Evolutionary conservation across 1,140 invertebrate species (phyloP).

Genomic region (Ceratina australensis): DNA sequence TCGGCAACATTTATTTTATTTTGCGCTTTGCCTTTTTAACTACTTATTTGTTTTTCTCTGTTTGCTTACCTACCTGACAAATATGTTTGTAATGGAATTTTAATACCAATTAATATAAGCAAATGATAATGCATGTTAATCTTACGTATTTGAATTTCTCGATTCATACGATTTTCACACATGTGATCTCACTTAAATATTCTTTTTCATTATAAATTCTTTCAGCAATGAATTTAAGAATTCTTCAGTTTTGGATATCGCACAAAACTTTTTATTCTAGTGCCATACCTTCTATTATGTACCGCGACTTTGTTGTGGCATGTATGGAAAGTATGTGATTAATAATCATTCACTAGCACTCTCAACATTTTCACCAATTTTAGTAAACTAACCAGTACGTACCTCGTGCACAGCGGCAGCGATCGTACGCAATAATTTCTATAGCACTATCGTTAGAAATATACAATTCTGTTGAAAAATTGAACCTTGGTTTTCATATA

Average conservation of each 20-base stretch:
- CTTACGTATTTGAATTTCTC: not conserved
- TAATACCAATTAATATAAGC: too few relatives aligned
- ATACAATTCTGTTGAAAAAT: not conserved
- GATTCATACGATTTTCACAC: not conserved
- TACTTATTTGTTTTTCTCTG: too few relatives aligned
- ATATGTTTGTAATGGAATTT: too few relatives aligned
- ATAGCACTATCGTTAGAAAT: not conserved
- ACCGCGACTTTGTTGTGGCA: not conserved
- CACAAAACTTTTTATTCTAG: not conserved
- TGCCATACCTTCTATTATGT: conserved; percentile 25
- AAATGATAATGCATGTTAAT: too few relatives aligned
- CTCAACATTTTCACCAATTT: conserved; percentile 6
- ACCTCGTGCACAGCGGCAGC: conserved; percentile 55
- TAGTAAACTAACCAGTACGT: conserved; percentile 43
- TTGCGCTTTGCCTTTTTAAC: too few relatives aligned
- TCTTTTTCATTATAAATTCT: not conserved
- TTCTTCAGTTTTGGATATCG: not conserved
- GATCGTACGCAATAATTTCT: conserved; percentile 45
- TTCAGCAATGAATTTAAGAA: not conserved
- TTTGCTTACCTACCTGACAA: too few relatives aligned
- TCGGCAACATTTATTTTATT: too few relatives aligned
- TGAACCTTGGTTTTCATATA: too few relatives aligned
- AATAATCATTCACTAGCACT: not conserved
- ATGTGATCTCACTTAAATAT: too few relatives aligned
- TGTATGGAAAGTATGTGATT: conserved; percentile 13